A percentile compares a stretch with the other conserved stretches of the same genome.
Conservation (phyloP, 2,888 invertebrate species). For the Troides oblongomaculatus region DNA sequence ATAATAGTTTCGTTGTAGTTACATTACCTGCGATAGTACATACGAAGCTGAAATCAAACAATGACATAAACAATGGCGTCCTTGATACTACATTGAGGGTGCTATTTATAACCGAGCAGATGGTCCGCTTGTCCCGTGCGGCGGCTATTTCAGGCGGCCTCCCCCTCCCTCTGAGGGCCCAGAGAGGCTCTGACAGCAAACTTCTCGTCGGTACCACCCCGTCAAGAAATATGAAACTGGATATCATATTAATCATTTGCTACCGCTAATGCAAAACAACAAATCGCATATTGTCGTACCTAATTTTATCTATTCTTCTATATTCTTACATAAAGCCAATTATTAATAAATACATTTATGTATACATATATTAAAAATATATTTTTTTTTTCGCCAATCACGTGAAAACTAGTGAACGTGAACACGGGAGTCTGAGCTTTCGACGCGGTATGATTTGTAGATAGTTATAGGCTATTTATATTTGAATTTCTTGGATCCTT, state of each 20-base stretch:
- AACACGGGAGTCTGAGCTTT: too few relatives aligned
- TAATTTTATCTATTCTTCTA: not conserved
- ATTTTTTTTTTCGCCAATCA: too few relatives aligned
- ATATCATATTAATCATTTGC: conserved; percentile 38
- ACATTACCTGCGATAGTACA: not conserved
- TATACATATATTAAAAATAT: too few relatives aligned
- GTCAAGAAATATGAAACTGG: conserved; percentile 41
- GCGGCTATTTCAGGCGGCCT: conserved; percentile 63
- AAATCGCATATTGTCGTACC: not conserved
- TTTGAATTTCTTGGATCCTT: too few relatives aligned
- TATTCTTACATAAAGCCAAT: too few relatives aligned
- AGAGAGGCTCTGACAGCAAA: conserved; percentile 34
- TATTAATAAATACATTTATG: too few relatives aligned
- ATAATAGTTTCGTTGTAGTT: not conserved
- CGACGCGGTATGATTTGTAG: too few relatives aligned
- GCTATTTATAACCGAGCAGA: conserved; percentile 71
- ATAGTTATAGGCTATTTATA: too few relatives aligned
- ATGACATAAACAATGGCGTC: conserved; percentile 64
- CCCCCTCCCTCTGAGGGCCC: conserved; percentile 42
- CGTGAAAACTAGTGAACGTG: too few relatives aligned
- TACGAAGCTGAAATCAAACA: conserved; percentile 19
- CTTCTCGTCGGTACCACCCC: conserved; percentile 38
- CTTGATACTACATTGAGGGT: conserved; percentile 78
- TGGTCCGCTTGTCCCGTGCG: conserved; percentile 68
- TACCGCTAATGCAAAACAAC: conserved; percentile 6